Base-by-base conservation (phyloP, 2,888 invertebrate species). In the Neocrepidodera transversa region DNA sequence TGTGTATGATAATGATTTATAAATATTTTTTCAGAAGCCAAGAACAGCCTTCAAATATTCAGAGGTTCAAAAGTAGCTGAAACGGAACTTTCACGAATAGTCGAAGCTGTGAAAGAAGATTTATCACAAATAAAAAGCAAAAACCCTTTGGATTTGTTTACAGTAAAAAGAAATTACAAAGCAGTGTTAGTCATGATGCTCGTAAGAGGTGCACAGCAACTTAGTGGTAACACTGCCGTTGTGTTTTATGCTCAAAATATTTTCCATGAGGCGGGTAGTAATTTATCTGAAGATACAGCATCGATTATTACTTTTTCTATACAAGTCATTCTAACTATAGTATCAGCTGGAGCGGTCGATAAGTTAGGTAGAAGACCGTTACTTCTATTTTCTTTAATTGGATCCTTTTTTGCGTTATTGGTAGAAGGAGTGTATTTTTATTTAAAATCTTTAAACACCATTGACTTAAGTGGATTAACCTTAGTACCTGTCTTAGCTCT, bases 161-260 rank as follows among this genome's bases (percentile, higher is more conserved):
- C 81, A 10, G 83, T 84, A 63, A n/a, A n/a, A n/a, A n/a, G n/a
- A n/a, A n/a, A n/a, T n/a, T n/a, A n/a, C n/a, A n/a, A n/a, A n/a
- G n/a, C 89, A 1, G 79, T 89, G 68, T 80, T 84, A 68, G 84
- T 90, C 49, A 83, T 85, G 54, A 74, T 87, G 38, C 83, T 85
- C 6, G 78, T 90, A 2, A 80, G 84, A 74, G 74, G 81, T 1
- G 79, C 83, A 28, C 85, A 85, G 55, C 78, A 79, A 59, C 67
- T 87, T 36, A 85, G 85, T 68, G 87, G 87, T 1, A 85, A 85
- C 50, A 85, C 85, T 26, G 86, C 86, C 0, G 83, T 87, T 2
- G 82, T 86, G 0, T n/a, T n/a, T n/a, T n/a, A n/a, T n/a, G n/a
- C n/a, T n/a, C n/a, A n/a, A n/a, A n/a, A n/a, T n/a, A n/a, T n/a